Percentiles rank a stretch among this genome's conserved stretches.
Conservation (phyloP, 64 coral and sea anemone species). For the Actinia tenebrosa region DNA sequence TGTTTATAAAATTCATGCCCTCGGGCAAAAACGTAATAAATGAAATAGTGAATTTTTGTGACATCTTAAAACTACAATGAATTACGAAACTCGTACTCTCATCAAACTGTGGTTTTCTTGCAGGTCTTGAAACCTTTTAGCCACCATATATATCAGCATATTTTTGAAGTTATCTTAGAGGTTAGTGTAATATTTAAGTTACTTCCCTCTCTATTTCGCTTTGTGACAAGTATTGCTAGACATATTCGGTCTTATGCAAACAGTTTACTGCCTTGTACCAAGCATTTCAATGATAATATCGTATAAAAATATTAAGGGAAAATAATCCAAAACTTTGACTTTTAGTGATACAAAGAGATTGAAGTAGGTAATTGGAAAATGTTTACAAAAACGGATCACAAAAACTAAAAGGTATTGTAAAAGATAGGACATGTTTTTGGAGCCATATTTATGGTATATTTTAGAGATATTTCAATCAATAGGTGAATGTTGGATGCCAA, state of each 20-base stretch:
- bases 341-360: neutral
- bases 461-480: neutral
- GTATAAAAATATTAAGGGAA: neutral
- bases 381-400: neutral
- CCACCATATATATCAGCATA: slow-evolving; percentile 1
- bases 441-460: neutral
- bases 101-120: neutral
- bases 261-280: neutral
- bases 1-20: neutral
- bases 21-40: neutral
- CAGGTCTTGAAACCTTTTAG: neutral
- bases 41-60: neutral
- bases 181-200: neutral
- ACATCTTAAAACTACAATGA: neutral
- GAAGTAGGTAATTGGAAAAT: neutral
- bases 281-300: neutral
- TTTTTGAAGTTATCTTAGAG: neutral
- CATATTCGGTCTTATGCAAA: neutral
- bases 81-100: neutral
- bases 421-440: neutral
- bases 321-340: neutral
- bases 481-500: neutral
- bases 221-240: neutral
- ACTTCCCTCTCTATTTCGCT: slow-evolving; percentile 4
- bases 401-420: neutral